A percentile compares a stretch with the other conserved stretches of the same genome.
phyloP scores from a whole-genome alignment of 2,113 vertebrate species.

The Dasyprocta punctata region DNA sequence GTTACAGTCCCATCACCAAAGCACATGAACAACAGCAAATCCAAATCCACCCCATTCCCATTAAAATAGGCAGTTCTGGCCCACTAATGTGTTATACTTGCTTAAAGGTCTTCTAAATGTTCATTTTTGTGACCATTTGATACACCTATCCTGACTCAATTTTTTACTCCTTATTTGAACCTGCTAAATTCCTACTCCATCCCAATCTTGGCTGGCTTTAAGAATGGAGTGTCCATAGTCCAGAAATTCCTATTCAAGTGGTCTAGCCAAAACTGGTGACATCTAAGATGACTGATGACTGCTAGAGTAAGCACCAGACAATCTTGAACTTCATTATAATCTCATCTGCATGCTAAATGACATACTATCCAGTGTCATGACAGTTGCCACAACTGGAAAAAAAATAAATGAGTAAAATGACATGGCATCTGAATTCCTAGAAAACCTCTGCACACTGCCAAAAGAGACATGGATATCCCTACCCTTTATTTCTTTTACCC shows the following conservation, averaged over 20 bases:
- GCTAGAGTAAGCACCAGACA: neutral
- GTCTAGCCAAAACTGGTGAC: neutral
- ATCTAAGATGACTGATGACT: neutral
- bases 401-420: neutral
- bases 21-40: neutral
- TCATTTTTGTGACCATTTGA: slow-evolving; percentile 1
- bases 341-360: neutral
- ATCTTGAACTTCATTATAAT: neutral
- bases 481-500: neutral
- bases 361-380: neutral
- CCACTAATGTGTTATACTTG: neutral
- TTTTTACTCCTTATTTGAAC: neutral
- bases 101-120: neutral
- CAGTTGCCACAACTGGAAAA: neutral
- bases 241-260: neutral
- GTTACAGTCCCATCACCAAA: neutral
- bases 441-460: neutral
- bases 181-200: neutral
- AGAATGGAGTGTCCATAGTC: neutral
- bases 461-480: neutral
- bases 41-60: neutral
- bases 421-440: neutral
- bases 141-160: neutral
- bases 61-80: neutral
- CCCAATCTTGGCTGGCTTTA: neutral